Evolutionary conservation across 2,797 vertebrate species (phyloP), one percentile per base, ranked within the genome.

Genomic region (Acridotheres tristis): DNA sequence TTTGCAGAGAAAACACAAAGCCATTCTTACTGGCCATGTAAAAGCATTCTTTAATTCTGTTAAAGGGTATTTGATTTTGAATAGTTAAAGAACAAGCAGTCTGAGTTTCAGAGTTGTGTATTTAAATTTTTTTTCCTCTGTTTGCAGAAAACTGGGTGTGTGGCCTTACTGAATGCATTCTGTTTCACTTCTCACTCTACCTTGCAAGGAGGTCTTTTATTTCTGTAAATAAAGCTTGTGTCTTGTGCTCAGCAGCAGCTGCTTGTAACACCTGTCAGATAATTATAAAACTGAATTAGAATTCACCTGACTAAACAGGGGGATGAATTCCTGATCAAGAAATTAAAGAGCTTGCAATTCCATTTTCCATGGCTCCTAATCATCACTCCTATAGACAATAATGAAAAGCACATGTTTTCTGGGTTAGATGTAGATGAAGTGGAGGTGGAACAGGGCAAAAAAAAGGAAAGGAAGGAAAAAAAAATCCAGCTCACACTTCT

Each of bases 301-400:
- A 97, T 98, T 98, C 96, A 98, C 97, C 97, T 98, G 95, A 95
- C 83, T 92, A 90, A 97, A 96, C 83, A 65, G 88, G 94, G 82
- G 18, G 75, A 97, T 98, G 97, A 97, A 97, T 98, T 97, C 90
- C 91, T 97, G 96, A 97, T 97, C 88, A 98, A 97, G 96, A 96
- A 97, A 96, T 97, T 97, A 97, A 92, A 97, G 93, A 97, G 94
- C 97, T 95, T 97, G 91, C 95, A 88, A 59, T 97, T 97, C 95
- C 83, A 91, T 97, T 98, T 97, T 95, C 69, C 79, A 66, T 96
- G 85, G 88, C 96, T 97, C 89, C 96, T 98, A 96, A 96, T 98
- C 97, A 97, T 98, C 88, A 96, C 81, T 88, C 91, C 94, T 97
- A 87, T 94, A 97, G 95, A 97, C 91, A 94, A 20, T 85, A 95